Conservation (phyloP, 2,113 vertebrate species). For the Craseonycteris thonglongyai region DNA sequence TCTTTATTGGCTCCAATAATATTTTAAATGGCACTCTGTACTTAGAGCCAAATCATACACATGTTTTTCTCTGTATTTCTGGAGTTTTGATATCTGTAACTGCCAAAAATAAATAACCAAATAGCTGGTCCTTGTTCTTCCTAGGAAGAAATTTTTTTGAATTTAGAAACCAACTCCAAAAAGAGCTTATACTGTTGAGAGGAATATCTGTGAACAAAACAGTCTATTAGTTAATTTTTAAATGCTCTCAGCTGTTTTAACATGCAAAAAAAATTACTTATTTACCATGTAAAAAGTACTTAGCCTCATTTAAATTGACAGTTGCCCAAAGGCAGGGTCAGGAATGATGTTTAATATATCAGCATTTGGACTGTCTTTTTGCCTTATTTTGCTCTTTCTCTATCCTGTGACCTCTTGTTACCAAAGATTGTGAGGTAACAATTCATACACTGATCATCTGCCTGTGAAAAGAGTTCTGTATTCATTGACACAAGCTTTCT, state of each 20-base stretch:
- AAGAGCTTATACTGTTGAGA: not conserved
- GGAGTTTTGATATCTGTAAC: not conserved
- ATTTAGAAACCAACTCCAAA: not conserved
- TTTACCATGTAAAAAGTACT: not conserved
- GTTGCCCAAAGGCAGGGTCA: not conserved
- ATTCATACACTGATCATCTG: not conserved
- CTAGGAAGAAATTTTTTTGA: not conserved
- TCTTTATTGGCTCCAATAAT: not conserved
- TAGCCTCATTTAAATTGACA: not conserved
- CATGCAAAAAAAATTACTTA: not conserved
- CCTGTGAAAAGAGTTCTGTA: not conserved
- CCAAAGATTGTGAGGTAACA: not conserved
- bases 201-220: not conserved
- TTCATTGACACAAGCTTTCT: not conserved
- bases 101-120: not conserved
- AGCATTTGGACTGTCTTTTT: not conserved
- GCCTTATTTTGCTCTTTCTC: not conserved
- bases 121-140: not conserved
- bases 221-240: not conserved
- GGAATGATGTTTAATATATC: not conserved
- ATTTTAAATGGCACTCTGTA: constrained; percentile 20
- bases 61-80: not conserved
- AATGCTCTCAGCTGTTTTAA: not conserved
- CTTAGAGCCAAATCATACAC: constrained; percentile 8
- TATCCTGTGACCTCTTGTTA: not conserved